Conservation (phyloP, 2,113 vertebrate species). For the Lophius piscatorius region DNA sequence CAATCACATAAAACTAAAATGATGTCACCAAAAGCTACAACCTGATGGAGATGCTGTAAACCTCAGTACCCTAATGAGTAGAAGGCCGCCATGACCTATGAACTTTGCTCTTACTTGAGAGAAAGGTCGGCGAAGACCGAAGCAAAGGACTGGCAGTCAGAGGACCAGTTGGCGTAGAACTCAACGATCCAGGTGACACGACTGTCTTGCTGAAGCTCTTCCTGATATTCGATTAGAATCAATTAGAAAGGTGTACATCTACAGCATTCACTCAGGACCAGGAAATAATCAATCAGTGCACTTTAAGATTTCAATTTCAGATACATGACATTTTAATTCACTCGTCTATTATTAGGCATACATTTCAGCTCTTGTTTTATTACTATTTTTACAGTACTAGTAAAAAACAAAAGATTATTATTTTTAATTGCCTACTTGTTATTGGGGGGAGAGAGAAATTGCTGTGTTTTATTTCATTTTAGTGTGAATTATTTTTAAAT, state of each 20-base stretch:
- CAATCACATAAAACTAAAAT: too few relatives aligned
- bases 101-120: slow-evolving; percentile 89
- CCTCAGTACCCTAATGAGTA: not conserved
- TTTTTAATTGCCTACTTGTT: too few relatives aligned
- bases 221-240: slow-evolving; percentile 71
- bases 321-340: not conserved
- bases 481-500: too few relatives aligned
- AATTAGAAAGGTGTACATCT: not conserved
- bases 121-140: slow-evolving; percentile 92
- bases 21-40: too few relatives aligned
- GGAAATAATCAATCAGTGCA: not conserved
- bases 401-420: too few relatives aligned
- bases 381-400: too few relatives aligned
- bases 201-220: slow-evolving; percentile 88
- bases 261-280: not conserved
- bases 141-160: slow-evolving; percentile 94
- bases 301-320: not conserved
- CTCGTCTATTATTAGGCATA: too few relatives aligned
- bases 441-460: too few relatives aligned
- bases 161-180: slow-evolving; percentile 97
- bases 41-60: not conserved
- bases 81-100: not conserved
- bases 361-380: too few relatives aligned
- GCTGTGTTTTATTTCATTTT: too few relatives aligned
- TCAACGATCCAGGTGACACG: slow-evolving; percentile 93